Conservation (phyloP, 2,113 vertebrate species). For the Forbesichthys papilliferus region DNA sequence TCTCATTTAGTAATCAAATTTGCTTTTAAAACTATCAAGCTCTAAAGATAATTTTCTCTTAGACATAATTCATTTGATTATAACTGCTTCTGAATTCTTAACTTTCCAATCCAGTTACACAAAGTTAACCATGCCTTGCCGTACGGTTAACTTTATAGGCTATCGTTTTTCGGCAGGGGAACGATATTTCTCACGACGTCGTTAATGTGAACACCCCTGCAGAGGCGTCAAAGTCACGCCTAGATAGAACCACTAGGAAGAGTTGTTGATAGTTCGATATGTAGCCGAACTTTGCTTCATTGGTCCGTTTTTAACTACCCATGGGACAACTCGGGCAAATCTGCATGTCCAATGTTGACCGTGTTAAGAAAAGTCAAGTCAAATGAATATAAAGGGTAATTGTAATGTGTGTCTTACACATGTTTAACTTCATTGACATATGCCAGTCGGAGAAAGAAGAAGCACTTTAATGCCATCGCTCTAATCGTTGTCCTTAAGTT, state of each 20-base stretch:
- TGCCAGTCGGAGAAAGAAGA: background rate
- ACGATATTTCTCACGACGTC: too few species aligned
- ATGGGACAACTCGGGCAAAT: background rate
- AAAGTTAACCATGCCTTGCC: too few species aligned
- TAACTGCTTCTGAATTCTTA: too few species aligned
- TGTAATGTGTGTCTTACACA: background rate
- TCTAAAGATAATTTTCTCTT: too few species aligned
- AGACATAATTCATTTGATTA: too few species aligned
- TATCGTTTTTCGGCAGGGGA: too few species aligned
- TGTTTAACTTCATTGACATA: background rate
- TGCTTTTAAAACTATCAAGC: too few species aligned
- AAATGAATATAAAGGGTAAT: slow-evolving; percentile 26
- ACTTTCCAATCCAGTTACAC: too few species aligned
- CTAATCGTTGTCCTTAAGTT: background rate
- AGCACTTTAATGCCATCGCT: background rate
- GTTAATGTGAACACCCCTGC: background rate
- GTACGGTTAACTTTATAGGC: too few species aligned
- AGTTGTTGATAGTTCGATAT: slow-evolving; percentile 1
- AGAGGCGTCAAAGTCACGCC: slow-evolving; percentile 1
- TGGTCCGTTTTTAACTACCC: slow-evolving; percentile 10
- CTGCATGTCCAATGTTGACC: slow-evolving; percentile 11
- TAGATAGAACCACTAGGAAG: background rate
- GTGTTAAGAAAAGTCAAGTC: slow-evolving; percentile 9
- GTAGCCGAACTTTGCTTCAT: slow-evolving; percentile 17
- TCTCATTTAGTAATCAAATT: too few species aligned